Evolutionary conservation across 2,888 invertebrate genomes (phyloP), one percentile per base, ranked within the genome.

Genomic region (Amblyjoppa proteus): DNA sequence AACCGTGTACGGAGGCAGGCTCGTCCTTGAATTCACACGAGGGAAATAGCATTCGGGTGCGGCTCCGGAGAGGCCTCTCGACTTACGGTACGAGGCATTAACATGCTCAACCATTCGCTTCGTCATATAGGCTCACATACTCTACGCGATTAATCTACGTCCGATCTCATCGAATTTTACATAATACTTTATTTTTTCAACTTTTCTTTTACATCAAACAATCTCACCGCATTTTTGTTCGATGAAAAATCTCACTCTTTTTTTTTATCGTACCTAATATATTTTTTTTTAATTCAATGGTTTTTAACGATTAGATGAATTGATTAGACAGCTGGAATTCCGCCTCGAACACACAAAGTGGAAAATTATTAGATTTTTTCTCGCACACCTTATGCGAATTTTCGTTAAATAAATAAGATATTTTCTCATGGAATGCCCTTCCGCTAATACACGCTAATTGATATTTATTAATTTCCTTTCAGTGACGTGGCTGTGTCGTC

Each of bases 401-500:
- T 3, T 28, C 11, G 34, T 75, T 45, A 13, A 49, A 73, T 73
- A 1, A 73, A 58, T 11, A 16, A 25, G n/a, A 4, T 41, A 61
- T 61, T 49, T 31, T 75, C 61, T 61, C 34, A 64, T 64, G 31
- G 20, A 56, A 56, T 73, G 11, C 2, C 9, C 31, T 4, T 34
- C 5, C 34, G 61, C 34, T 16, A n/a, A 34, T 76, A 34, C 34
- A 53, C 38, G 66, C 13, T 66, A 68, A 76, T 81, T 41, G 58
- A 25, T 49, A 68, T 73, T 70, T 75, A 28, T 74, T 69, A 31
- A 28, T 69, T 79, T 84, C 82, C 85, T 94, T 95, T 66, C 94
- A 96, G 96, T 92, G 96, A 96, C 90, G 95, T 96, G 71, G 95
- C 96, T 87, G 95, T 96, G 80, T 95, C 96, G 74, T 95, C 96